Evolutionary conservation across 2,797 vertebrate species (phyloP), one percentile per base, ranked within the genome.

Genomic region (Molossus molossus): DNA sequence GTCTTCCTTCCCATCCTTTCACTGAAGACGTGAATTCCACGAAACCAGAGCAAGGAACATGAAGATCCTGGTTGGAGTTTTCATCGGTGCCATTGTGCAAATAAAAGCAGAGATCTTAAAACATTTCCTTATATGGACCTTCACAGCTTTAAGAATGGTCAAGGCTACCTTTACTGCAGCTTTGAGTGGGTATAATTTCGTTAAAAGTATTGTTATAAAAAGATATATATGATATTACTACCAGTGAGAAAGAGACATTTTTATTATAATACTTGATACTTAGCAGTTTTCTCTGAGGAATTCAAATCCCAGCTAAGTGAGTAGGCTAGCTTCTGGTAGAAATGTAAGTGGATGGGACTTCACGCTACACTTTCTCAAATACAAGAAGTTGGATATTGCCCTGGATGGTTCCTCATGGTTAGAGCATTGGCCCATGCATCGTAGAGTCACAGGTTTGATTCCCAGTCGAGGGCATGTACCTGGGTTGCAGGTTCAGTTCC

Each of bases 131-230:
- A 29, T 37, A 40, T 64, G 60, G 72, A 37, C 55, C 65, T 93
- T 65, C 33, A 75, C 0, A 76, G 45, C 72, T 92, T 93, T 94
- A 40, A 57, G 21, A 83, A 81, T 12, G 12, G 40, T 6, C 70
- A 87, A 48, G 85, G 3, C 37, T 75, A 82, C 21, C 55, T 64
- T 70, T 88, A 82, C 23, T 81, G 3, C 50, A 40, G 33, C 60
- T 37, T 18, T 57, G 67, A 92, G 23, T 76, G 65, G 57, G 62
- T 82, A 77, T 69, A 60, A 96, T 94, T 92, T 93, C 87, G 20
- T 67, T 94, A 65, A 80, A 82, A 87, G 45, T 33, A 62, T 82
- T 89, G 91, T 23, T 91, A 81, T 50, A 84, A 50, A 73, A 81
- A 62, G 45, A 29, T 55, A 29, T 45, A 72, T 50, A 50, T 18